Evolutionary conservation across 2,888 invertebrate species (phyloP).

Genomic region (Leistus spinibarbis): DNA sequence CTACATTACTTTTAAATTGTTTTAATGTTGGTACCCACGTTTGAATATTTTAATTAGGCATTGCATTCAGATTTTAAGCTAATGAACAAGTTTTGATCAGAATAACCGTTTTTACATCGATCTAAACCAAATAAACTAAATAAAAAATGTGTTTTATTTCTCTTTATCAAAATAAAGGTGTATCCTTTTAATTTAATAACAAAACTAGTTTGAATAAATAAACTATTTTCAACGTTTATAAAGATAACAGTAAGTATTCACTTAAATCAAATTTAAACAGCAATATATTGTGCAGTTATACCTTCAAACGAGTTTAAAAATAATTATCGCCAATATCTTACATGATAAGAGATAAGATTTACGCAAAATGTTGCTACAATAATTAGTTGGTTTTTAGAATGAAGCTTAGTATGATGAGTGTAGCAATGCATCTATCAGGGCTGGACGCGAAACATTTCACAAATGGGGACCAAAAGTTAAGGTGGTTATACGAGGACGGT

Average conservation of each 20-base stretch:
- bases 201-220: background rate
- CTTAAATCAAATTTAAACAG: background rate
- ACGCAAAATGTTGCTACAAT: background rate
- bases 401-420: conserved; percentile 34
- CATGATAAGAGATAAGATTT: background rate
- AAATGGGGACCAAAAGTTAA: conserved; percentile 20
- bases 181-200: background rate
- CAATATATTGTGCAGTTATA: background rate
- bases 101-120: background rate
- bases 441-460: conserved; percentile 29
- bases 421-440: conserved; percentile 37
- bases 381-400: background rate
- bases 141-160: background rate
- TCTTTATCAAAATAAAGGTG: background rate
- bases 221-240: background rate
- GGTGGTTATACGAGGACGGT: conserved; percentile 32
- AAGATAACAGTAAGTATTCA: background rate
- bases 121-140: background rate
- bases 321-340: no score
- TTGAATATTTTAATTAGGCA: background rate
- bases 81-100: background rate
- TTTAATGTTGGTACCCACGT: background rate
- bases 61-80: background rate
- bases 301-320: no score
- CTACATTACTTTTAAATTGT: no score